These are phyloP conservation scores for Steinernema scapterisci DNA, from an alignment of 2,888 invertebrate genomes.

Conservation along the genomic window DNA sequence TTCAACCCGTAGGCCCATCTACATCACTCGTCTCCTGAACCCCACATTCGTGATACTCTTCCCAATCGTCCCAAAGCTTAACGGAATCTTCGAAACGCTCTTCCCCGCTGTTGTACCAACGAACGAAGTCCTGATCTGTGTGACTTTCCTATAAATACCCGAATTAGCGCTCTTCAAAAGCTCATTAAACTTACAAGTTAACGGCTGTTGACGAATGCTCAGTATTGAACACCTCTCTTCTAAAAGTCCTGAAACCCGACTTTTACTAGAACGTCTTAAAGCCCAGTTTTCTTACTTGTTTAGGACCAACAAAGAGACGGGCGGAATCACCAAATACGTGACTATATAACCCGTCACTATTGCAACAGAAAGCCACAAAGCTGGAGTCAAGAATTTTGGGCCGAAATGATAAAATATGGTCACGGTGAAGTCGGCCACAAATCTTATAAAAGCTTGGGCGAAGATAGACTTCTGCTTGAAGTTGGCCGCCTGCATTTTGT, in stretches of 20 bases:
- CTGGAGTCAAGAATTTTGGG: background rate
- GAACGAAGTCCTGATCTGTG: too few relatives aligned
- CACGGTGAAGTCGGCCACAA: background rate
- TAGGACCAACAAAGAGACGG: background rate
- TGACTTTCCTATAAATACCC: too few relatives aligned
- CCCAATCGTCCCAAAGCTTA: too few relatives aligned
- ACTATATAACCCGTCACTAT: background rate
- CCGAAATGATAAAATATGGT: slow-evolving; percentile 15
- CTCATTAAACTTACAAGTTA: background rate
- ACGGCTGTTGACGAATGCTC: too few relatives aligned
- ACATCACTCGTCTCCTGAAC: too few relatives aligned
- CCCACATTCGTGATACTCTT: too few relatives aligned
- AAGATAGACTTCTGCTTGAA: slow-evolving; percentile 22
- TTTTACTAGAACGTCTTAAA: background rate
- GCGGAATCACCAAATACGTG: background rate
- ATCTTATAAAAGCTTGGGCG: background rate
- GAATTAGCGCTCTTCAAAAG: too few relatives aligned
- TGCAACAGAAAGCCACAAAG: background rate
- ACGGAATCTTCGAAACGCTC: too few relatives aligned
- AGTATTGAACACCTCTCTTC: background rate
- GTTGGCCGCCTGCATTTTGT: background rate
- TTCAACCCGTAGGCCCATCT: too few relatives aligned
- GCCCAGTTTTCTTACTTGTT: background rate
- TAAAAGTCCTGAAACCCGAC: background rate
- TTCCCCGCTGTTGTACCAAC: too few relatives aligned